These are phyloP conservation scores for Pristionchus maxplancki DNA, from an alignment of 2,888 invertebrate species.

Conservation along the genomic window DNA sequence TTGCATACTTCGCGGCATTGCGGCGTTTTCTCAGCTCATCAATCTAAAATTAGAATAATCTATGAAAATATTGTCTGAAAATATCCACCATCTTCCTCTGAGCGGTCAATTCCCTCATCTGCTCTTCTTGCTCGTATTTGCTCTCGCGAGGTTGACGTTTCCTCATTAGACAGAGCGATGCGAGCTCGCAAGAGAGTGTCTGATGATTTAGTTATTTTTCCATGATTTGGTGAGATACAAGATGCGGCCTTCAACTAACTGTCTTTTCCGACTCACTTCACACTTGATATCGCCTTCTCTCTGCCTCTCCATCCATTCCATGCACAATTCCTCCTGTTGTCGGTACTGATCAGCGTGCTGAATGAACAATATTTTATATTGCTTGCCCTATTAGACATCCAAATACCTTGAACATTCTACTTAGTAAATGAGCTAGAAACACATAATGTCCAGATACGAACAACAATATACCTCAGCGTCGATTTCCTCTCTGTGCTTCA, in stretches of 20 bases:
- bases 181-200: neutral
- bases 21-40: constrained; percentile 7
- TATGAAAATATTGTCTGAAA: neutral
- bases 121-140: constrained; percentile 42
- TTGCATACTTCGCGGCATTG: neutral
- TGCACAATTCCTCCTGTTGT: constrained; percentile 30
- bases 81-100: constrained; percentile 27
- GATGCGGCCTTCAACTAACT: too few species aligned
- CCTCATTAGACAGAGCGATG: neutral
- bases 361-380: neutral
- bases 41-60: neutral
- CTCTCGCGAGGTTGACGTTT: neutral
- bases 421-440: too few species aligned
- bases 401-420: too few species aligned
- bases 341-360: constrained; percentile 31
- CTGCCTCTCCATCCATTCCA: constrained; percentile 47
- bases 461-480: neutral
- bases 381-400: neutral
- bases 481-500: constrained; percentile 9
- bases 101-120: neutral
- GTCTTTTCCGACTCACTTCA: neutral
- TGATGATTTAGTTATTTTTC: neutral
- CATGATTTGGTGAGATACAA: too few species aligned
- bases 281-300: constrained; percentile 30
- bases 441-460: neutral